Evolutionary conservation across 1,140 invertebrate genomes (phyloP).

Genomic region (Trachymyrmex cornetzi): DNA sequence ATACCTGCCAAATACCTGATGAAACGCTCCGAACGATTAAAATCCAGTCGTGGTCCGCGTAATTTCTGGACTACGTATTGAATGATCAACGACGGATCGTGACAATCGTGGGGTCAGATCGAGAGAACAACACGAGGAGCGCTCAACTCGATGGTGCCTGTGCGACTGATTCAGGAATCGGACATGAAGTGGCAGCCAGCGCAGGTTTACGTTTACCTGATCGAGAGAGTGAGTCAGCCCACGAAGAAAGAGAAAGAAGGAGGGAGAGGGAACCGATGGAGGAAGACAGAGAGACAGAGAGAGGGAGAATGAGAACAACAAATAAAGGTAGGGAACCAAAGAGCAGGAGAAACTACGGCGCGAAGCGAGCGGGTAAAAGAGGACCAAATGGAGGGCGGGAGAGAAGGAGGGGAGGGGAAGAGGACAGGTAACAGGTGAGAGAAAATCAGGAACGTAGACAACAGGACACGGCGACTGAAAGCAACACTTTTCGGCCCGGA

Average conservation of each 20-base stretch:
- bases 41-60: background rate
- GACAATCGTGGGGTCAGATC: slow-evolving; percentile 9
- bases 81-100: background rate
- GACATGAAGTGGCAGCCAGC: slow-evolving; percentile 74
- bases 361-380: slow-evolving; percentile 29
- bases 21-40: background rate
- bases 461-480: background rate
- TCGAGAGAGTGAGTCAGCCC: slow-evolving; percentile 62
- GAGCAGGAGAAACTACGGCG: slow-evolving; percentile 50
- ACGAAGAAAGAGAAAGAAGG: slow-evolving; percentile 66
- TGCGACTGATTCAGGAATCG: slow-evolving; percentile 83
- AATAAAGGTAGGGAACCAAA: slow-evolving; percentile 64
- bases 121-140: slow-evolving; percentile 31
- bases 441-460: slow-evolving; percentile 53
- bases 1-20: slow-evolving; percentile 34
- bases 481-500: background rate
- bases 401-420: background rate
- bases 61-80: background rate
- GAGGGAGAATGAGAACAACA: slow-evolving; percentile 45
- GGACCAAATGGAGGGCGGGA: slow-evolving; percentile 10
- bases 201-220: slow-evolving; percentile 79
- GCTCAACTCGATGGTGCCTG: slow-evolving; percentile 75
- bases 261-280: slow-evolving; percentile 40
- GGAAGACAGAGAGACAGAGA: background rate
- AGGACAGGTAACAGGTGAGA: slow-evolving; percentile 73